Evolutionary conservation across 2,888 invertebrate genomes (phyloP), one percentile per base, ranked within the genome.

Genomic region (Rhogogaster chlorosoma): DNA sequence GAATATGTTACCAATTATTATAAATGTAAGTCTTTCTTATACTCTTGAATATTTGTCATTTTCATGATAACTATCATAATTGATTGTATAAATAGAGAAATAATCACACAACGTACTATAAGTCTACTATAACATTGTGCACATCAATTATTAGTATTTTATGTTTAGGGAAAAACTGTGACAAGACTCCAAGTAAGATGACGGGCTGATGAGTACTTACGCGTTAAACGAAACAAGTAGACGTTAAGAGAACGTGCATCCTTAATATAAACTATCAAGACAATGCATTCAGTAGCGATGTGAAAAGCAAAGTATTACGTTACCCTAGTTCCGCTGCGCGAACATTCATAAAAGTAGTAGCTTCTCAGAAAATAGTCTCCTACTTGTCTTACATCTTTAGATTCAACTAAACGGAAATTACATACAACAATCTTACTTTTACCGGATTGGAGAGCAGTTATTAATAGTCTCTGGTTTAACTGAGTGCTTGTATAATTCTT

Each of bases 241-340:
- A 89, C 90, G 89, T 87, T 89, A 91, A 89, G 85, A 85, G 86
- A 85, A 78, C 71, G 85, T 83, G 86, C 87, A 85, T 88, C 86
- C 89, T 91, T 92, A 91, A 92, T 93, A 93, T 93, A 93, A 93
- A 90, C 90, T 92, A 91, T 88, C 42, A 83, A 86, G 87, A 92
- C 91, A 93, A 93, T 90, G 91, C 89, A 89, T 86, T 86, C 90
- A 90, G 87, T 86, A 83, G 90, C 90, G 92, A 89, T 92, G 90
- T 89, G 90, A 89, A 87, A 89, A 86, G 87, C 86, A 88, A 83
- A 86, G 85, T 91, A 91, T 93, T 89, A 87, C 83, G 88, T 93
- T 92, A 90, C 93, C 87, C 26, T 26, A 73, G 91, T 92, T 91
- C 89, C 88, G 92, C 90, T 90, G 61, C 77, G 86, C 87, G 90